Evolutionary conservation across 2,888 invertebrate genomes (phyloP), one percentile per base, ranked within the genome.

Genomic region (Cloeon dipterum): DNA sequence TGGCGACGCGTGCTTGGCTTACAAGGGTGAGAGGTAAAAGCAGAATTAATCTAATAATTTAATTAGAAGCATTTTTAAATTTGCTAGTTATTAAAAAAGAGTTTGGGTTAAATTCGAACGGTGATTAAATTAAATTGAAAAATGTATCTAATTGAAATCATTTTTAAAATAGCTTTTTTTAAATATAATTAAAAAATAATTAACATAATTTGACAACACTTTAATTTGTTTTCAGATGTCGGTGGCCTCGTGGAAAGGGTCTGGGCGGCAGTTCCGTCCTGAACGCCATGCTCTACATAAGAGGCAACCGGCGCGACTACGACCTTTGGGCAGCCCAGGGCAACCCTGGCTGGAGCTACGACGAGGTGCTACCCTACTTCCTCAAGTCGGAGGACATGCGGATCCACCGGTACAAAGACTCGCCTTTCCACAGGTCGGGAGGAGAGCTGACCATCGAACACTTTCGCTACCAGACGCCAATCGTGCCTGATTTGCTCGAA

Each of bases 251-350:
- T 19, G 85, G 76, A 1, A 78, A 75, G 58, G 73, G 75, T 5
- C 58, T 82, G 16, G 68, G 68, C 1, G 89, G 89, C 0, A 74
- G 74, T 11, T 82, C 83, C 48, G 75, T 76, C 2, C 57, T 88
- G 3, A 89, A 89, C 52, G 88, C 85, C 14, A 88, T 91, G 88
- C 61, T 83, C 40, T 88, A 88, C 49, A 62, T 86, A 0, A 61
- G 89, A 37, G 89, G 88, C 0, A 85, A 89, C 50, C 67, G 66
- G 36, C 63, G 59, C 3, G 89, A 89, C 51, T 91, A 85, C 52
- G 82, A 91, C 48, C 58, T 63, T n/a, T 91, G 89, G 89, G 75
- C 69, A 16, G 53, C 51, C 10, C 51, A 74, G 49, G 89, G 88
- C 0, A 74, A 72, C 46, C 51, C 56, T 1, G 86, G 61, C 8